Base-by-base conservation (phyloP, 2,888 invertebrate species). In the Rotaria sp. region DNA sequence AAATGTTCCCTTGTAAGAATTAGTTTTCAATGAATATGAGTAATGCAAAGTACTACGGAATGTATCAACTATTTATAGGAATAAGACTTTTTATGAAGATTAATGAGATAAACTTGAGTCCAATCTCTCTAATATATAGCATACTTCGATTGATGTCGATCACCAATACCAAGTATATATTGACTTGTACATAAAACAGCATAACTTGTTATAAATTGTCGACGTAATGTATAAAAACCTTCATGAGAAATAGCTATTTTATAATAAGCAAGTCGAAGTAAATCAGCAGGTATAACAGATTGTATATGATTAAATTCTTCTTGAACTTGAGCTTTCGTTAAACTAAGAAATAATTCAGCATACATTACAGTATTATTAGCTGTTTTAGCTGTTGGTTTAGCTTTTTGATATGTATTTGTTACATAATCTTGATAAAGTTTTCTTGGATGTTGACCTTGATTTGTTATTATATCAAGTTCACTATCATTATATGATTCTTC, bases 161-260 rank as follows among this genome's bases (percentile, higher is more conserved):
- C 95, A 1, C 95, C 95, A 86, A 95, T 94, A 74, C 93, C 94
- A 26, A 94, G 90, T 55, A 95, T 91, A 93, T 94, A 95, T 88
- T 95, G 94, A 41, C 93, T 93, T 8, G 93, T 91, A 89, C 93
- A 94, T 90, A 94, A 92, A 0, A 93, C 92, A 0, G 94, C 93
- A 89, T 94, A 93, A 11, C 93, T 93, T 41, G 91, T 92, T 1
- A 93, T 92, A 89, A 94, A 94, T 30, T 67, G 35, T 87, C 92
- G 92, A 18, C 94, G 92, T 84, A 94, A 89, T 4, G 92, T 92
- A 88, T 93, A 92, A 89, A 93, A 94, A 59, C 93, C 93, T 89
- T 94, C 94, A 0, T 93, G 92, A 26, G 93, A 93, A 0, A 92
- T 88, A 86, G 90, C 90, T 89, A 91, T 88, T 85, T 88, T 88